Evolutionary conservation across 2,797 vertebrate genomes (phyloP), one percentile per base, ranked within the genome.

Genomic region (Tiaroga cobitis): DNA sequence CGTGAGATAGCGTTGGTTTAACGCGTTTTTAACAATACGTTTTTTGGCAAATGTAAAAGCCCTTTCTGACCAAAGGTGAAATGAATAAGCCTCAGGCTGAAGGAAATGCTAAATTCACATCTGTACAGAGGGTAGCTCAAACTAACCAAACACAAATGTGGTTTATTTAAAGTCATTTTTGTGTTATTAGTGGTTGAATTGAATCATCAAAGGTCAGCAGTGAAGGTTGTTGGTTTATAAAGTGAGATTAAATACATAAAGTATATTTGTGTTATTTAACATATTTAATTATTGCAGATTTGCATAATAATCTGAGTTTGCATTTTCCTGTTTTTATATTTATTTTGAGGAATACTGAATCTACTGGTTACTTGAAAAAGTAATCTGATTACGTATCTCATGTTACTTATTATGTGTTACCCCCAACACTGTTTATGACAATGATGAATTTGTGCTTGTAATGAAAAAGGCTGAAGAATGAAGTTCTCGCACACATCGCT

Each of bases 401-500:
- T 13, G 2, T 6, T 61, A 61, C n/a, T 26, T 61, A 5, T 15
- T 13, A 16, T 63, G n/a, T 13, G 59, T 61, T 15, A 61, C n/a
- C n/a, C 24, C 24, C n/a, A 61, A 13, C 4, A 26, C 11, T 61
- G 21, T n/a, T 73, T 46, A 46, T 63, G 69, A 49, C 56, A 37
- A 15, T 74, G 70, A 82, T 74, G 70, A 46, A 82, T 63, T 15
- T 19, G 29, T 65, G 26, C 24, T 70, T 39, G 24, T 26, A 43
- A 46, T 73, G n/a, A 82, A 26, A 59, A 29, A 24, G 26, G 1
- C 26, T 41, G 19, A 79, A 46, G 6, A 79, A 79, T 75, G 19
- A 77, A 61, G 63, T 51, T 37, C 21, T 7, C 21, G 0, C 79
- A n/a, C 79, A 54, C 24, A 8, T 65, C 56, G 0, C 18, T 6